phyloP scores from a whole-genome alignment of 1,140 invertebrate genomes.

The Tachypleus tridentatus region DNA sequence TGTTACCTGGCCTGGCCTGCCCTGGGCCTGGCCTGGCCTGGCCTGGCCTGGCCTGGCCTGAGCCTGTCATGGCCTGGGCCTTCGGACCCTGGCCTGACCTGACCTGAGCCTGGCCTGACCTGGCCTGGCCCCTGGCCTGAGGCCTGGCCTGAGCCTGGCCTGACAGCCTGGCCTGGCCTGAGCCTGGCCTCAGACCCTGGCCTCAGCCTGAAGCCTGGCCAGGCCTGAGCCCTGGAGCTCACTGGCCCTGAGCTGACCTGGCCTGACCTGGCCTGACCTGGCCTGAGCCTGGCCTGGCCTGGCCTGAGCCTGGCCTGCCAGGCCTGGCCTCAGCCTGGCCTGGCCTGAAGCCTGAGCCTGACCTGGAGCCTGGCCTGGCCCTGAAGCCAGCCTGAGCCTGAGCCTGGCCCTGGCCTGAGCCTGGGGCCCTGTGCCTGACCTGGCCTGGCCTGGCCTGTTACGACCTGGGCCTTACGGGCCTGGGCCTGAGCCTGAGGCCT shows the following conservation, averaged over 20 bases:
- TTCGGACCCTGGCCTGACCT: constrained; percentile 14
- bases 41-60: constrained; percentile 25
- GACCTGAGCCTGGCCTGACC: constrained; percentile 24
- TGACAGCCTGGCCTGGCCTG: too few relatives aligned
- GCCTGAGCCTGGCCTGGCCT: constrained; percentile 22
- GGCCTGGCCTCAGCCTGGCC: constrained; percentile 23
- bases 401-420: too few relatives aligned
- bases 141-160: constrained; percentile 23
- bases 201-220: constrained; percentile 22
- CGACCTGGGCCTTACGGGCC: constrained; percentile 25
- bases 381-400: constrained; percentile 13
- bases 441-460: too few relatives aligned
- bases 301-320: constrained; percentile 23
- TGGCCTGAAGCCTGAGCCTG: too few relatives aligned
- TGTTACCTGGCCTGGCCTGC: constrained; percentile 24
- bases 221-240: constrained; percentile 20
- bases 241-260: constrained; percentile 26
- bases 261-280: constrained; percentile 26
- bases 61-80: constrained; percentile 19
- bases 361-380: too few relatives aligned
- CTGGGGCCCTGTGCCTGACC: constrained; percentile 16
- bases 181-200: constrained; percentile 23
- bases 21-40: constrained; percentile 23
- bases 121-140: too few relatives aligned
- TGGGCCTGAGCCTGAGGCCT: too few relatives aligned